phyloP scores from a whole-genome alignment of 2,888 invertebrate species.

The Beris chalybata region DNA sequence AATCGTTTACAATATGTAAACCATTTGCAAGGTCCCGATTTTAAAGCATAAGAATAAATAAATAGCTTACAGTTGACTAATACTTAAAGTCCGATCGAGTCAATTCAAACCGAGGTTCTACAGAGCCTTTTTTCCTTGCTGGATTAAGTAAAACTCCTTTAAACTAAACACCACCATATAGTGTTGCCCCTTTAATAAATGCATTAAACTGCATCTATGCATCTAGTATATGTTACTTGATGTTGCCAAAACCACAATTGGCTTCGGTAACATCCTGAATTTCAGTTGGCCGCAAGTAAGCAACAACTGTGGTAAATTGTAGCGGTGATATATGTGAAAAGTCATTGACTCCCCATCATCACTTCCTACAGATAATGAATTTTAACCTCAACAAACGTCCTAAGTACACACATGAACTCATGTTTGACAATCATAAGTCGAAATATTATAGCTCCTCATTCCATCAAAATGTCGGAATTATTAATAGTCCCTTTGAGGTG shows the following conservation, averaged over 20 bases:
- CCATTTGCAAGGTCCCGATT: no score
- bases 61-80: no score
- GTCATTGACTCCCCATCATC: constrained; percentile 27
- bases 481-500: constrained; percentile 29
- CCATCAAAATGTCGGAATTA: constrained; percentile 2
- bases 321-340: constrained; percentile 11
- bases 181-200: not conserved
- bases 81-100: no score
- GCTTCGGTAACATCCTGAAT: constrained; percentile 16
- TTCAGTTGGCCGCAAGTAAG: constrained; percentile 16
- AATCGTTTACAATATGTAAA: no score
- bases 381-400: constrained; percentile 30
- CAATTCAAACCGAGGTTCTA: no score
- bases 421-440: constrained; percentile 12
- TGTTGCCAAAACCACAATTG: constrained; percentile 21
- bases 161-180: not conserved
- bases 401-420: constrained; percentile 25
- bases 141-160: no score
- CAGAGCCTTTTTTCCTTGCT: no score
- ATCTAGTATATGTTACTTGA: constrained; percentile 2
- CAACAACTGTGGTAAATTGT: constrained; percentile 25
- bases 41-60: no score
- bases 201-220: constrained; percentile 18
- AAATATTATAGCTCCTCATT: constrained; percentile 12
- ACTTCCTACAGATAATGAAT: constrained; percentile 29